phyloP scores from a whole-genome alignment of 2,113 vertebrate genomes.

The Oryzias curvinotus region DNA sequence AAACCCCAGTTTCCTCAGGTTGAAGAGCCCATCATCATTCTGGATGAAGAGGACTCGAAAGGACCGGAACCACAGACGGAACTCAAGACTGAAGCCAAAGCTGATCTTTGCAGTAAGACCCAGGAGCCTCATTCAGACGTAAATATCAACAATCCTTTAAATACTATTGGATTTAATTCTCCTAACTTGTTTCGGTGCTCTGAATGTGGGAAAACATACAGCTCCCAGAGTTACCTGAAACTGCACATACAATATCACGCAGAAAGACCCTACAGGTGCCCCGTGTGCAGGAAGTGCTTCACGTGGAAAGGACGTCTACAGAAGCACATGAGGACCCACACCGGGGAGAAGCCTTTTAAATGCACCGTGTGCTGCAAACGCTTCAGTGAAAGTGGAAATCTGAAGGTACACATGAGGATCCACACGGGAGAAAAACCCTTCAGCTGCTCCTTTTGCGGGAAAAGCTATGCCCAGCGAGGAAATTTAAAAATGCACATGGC shows the following conservation, averaged over 20 bases:
- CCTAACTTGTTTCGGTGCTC: slow-evolving; percentile 14
- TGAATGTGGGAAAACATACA: slow-evolving; percentile 34
- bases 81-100: background rate
- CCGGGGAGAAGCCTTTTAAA: slow-evolving; percentile 28
- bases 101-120: background rate
- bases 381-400: slow-evolving; percentile 57
- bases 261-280: slow-evolving; percentile 31
- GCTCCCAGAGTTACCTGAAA: background rate
- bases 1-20: slow-evolving; percentile 1
- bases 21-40: background rate
- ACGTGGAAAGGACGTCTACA: slow-evolving; percentile 14
- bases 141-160: background rate
- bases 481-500: slow-evolving; percentile 28
- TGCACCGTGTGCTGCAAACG: slow-evolving; percentile 75
- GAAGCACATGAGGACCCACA: slow-evolving; percentile 48
- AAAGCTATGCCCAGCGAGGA: slow-evolving; percentile 13
- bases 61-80: background rate
- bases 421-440: slow-evolving; percentile 39
- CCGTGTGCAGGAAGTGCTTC: slow-evolving; percentile 39
- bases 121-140: background rate
- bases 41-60: background rate
- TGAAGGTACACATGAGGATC: slow-evolving; percentile 26
- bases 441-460: slow-evolving; percentile 15
- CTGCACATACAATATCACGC: slow-evolving; percentile 45
- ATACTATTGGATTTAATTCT: background rate